Evolutionary conservation across 2,888 invertebrate species (phyloP), one percentile per base, ranked within the genome.

Genomic region (Lycophotia porphyrea): DNA sequence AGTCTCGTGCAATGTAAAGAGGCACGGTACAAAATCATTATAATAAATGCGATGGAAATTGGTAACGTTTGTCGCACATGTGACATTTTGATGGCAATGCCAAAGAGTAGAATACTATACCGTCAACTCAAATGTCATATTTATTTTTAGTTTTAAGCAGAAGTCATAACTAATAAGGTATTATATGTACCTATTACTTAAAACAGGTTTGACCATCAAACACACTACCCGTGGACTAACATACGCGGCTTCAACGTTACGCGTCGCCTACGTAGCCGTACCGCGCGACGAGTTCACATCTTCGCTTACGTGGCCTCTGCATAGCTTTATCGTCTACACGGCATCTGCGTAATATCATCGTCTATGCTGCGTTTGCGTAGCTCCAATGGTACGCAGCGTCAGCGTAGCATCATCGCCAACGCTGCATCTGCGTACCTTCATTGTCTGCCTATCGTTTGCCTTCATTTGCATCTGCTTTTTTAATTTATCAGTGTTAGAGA

Each of bases 21-120:
- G 61, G 78, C 77, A 2, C 81, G 81, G 52, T 75, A 76, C 8
- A 76, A 73, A 65, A 80, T 71, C 68, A 82, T 75, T n/a, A 70
- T 24, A 42, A 83, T 58, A 52, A 81, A 71, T 44, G 61, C 55
- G 1, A 78, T 36, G 21, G 42, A 64, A 31, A 76, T 65, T 18
- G 65, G 55, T 27, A 71, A 60, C 1, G 27, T 65, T n/a, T 65
- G 49, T 52, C 55, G 55, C 31, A 39, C 49, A 42, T 67, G 66
- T 81, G 86, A 76, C 83, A 86, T 87, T 81, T 79, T 77, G 27
- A n/a, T 82, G 68, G 27, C 68, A 61, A 34, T n/a, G 44, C 34
- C 0, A 36, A 39, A 39, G 7, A 39, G 39, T 1, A 39, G 39
- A 39, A 39, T 39, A 39, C 39, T 39, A n/a, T n/a, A n/a, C n/a